Evolutionary conservation across 2,888 invertebrate genomes (phyloP), one percentile per base, ranked within the genome.

Genomic region (Nysson spinosus): DNA sequence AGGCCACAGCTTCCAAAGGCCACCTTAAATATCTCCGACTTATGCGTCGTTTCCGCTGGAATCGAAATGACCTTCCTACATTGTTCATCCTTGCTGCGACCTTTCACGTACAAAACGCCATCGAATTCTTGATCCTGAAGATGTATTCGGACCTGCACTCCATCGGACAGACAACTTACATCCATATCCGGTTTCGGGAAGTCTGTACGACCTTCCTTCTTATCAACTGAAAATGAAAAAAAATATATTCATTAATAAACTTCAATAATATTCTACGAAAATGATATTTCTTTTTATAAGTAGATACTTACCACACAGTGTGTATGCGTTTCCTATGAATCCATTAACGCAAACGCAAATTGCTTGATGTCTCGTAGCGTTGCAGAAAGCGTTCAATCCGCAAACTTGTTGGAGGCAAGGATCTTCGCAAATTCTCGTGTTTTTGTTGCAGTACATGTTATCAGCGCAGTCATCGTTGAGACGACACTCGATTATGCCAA

Each of bases 41-140:
- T 77, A 12, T 79, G 77, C 49, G 90, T 89, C 2, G 90, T 89
- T 77, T 94, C 93, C 6, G 91, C 91, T 6, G 94, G 92, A 54
- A 95, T 90, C 26, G 94, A 93, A 1, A 96, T 92, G 0, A 95
- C 92, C 47, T 94, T 90, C 69, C 96, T 91, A 84, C 97, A 97
- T 66, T 95, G 92, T 83, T 96, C 95, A 80, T 97, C 96, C 86
- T 97, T 96, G 85, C 96, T 96, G 88, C 96, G 95, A 24, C 97
- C 96, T 88, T 97, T 97, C 0, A 97, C 97, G 81, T 97, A 97
- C 1, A 97, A 88, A 0, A 97, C 94, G 11, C 97, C 97, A 79
- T 96, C 95, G 85, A 96, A 97, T 12, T 82, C 83, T 50, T 83
- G 80, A 42, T 83, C 79, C 77, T 91, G 91, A 77, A 93, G 91